Base-by-base conservation (phyloP, 2,113 vertebrate species). In the Sebastes schlegelii region DNA sequence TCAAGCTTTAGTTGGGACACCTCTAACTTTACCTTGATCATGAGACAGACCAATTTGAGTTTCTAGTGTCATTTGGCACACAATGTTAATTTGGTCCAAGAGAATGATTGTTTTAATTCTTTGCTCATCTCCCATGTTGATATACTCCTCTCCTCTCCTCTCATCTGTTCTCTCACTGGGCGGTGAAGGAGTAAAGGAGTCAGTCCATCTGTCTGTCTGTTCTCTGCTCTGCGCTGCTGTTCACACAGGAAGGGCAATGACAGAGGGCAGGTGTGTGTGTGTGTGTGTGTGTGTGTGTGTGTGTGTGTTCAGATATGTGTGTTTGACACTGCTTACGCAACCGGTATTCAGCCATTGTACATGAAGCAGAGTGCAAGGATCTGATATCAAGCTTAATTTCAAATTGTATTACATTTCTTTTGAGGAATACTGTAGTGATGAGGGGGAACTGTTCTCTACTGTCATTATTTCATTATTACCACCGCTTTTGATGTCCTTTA, bases 151-250 rank as follows among this genome's bases (percentile, higher is more conserved):
- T 66, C 66, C 49, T 82, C 84, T 87, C 49, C 68, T 84, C 91
- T 94, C 92, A 87, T 95, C 88, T 95, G 93, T 90, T 92, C 82
- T 92, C 92, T 82, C 91, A 43, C 86, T 84, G 86, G 94, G 93
- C 86, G 91, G 91, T 80, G 89, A 86, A 90, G 84, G 86, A 91
- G 74, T 79, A 88, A 84, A 89, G 83, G 83, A 91, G 72, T 91
- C 75, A 19, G 82, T 90, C 94, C 94, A 95, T 95, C 94, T 95
- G 94, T 93, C 88, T 90, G 84, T 92, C 87, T 87, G 88, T 87
- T 86, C 84, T 88, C 76, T 82, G 86, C 71, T 74, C 68, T 78
- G 75, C 65, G 63, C 89, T 89, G 80, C 88, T 90, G 92, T 94
- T 92, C 71, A 83, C 91, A 93, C 94, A 93, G 91, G 91, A 93